Evolutionary conservation across 2,797 vertebrate genomes (phyloP).

Genomic region (Leptodactylus fallax): DNA sequence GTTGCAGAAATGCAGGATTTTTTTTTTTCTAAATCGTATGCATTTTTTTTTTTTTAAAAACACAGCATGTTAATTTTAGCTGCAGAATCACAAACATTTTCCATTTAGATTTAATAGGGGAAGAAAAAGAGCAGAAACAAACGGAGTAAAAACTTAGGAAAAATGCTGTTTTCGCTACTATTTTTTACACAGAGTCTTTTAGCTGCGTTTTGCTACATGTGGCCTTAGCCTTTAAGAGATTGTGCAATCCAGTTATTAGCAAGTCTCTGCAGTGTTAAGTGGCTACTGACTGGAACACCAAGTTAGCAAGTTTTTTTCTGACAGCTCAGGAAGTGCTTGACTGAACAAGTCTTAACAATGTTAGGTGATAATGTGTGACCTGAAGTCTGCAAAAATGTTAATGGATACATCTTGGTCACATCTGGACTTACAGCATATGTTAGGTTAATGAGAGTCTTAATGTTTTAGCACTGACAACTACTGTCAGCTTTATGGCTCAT

Average conservation of each 20-base stretch:
- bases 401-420: neutral
- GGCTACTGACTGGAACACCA: neutral
- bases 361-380: slow-evolving; percentile 1
- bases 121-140: too few relatives aligned
- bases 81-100: too few relatives aligned
- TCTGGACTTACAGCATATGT: neutral
- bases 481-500: neutral
- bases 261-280: neutral
- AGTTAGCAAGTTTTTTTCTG: neutral
- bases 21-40: too few relatives aligned
- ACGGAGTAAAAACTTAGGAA: too few relatives aligned
- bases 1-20: too few relatives aligned
- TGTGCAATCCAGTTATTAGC: neutral
- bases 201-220: too few relatives aligned
- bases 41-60: too few relatives aligned
- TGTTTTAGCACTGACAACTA: neutral
- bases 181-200: too few relatives aligned
- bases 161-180: too few relatives aligned
- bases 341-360: neutral
- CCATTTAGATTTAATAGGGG: too few relatives aligned
- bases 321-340: neutral
- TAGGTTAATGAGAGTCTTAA: neutral
- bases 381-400: neutral
- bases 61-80: too few relatives aligned
- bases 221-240: neutral